A percentile compares a stretch with the other conserved stretches of the same genome.
Conservation (phyloP, 1,140 invertebrate species). For the Macrocentrus cingulum region DNA sequence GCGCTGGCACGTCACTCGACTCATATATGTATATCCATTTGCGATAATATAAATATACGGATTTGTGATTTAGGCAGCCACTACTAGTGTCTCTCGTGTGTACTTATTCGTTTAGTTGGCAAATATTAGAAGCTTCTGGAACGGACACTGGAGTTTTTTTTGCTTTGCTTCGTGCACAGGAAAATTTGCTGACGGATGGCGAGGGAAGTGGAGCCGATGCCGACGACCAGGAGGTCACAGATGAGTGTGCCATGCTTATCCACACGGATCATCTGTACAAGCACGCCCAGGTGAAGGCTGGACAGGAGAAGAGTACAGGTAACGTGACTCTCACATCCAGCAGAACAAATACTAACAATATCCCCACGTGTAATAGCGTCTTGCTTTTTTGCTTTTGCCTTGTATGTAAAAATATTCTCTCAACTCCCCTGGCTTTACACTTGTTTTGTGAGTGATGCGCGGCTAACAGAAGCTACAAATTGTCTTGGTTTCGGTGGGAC, state of each 20-base stretch:
- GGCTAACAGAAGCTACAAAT: slow-evolving; percentile 19
- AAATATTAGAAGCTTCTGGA: slow-evolving; percentile 10
- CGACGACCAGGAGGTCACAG: slow-evolving; percentile 73
- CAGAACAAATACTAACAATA: background rate
- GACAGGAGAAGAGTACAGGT: slow-evolving; percentile 50
- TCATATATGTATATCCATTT: background rate
- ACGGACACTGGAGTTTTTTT: slow-evolving; percentile 25
- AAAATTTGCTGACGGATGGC: slow-evolving; percentile 64
- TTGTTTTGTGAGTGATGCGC: no score
- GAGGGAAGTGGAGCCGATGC: slow-evolving; percentile 63
- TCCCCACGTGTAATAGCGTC: no score
- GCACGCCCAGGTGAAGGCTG: slow-evolving; percentile 46
- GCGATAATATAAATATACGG: background rate
- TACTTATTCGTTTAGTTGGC: no score
- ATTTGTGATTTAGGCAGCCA: no score
- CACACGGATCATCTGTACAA: slow-evolving; percentile 64
- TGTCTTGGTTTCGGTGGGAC: slow-evolving; percentile 38
- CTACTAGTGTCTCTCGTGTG: no score
- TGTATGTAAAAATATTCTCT: no score
- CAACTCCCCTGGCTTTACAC: no score
- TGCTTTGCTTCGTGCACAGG: slow-evolving; percentile 50
- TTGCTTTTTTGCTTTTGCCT: no score
- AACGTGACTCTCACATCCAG: slow-evolving; percentile 20
- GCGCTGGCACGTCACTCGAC: background rate
- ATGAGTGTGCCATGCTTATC: slow-evolving; percentile 83